Conservation (phyloP, 2,113 vertebrate species). For the Hippopotamus amphibius region DNA sequence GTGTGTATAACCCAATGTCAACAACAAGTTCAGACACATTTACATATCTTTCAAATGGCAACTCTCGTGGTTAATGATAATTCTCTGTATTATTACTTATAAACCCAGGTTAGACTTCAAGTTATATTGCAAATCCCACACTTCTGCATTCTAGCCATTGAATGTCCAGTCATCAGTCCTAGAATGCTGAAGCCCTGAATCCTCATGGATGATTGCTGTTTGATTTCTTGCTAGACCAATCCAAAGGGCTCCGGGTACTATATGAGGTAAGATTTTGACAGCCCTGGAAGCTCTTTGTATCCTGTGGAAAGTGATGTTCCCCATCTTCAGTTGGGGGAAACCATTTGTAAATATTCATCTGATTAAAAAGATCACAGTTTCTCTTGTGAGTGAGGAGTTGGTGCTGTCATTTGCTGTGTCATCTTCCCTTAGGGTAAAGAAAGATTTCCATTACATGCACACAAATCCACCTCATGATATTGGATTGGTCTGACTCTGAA, state of each 20-base stretch:
- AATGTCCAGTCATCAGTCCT: background rate
- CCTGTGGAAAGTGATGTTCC: background rate
- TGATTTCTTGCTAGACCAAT: conserved; percentile 12
- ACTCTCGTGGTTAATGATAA: background rate
- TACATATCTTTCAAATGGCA: conserved; percentile 23
- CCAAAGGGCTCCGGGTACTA: background rate
- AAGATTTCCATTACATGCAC: background rate
- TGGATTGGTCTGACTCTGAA: background rate
- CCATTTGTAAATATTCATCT: conserved; percentile 6
- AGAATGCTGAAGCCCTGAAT: background rate
- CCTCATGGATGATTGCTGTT: background rate
- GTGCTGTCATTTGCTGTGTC: background rate
- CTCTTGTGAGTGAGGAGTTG: background rate
- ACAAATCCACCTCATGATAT: background rate
- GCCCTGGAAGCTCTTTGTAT: background rate
- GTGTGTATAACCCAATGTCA: background rate
- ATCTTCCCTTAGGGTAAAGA: conserved; percentile 29
- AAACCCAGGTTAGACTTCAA: conserved; percentile 26
- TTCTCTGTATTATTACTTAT: background rate
- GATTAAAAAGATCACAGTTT: background rate
- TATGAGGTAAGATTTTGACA: conserved; percentile 1
- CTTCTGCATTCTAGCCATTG: background rate
- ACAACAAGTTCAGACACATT: conserved; percentile 29
- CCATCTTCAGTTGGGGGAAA: background rate
- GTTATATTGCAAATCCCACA: background rate